These are phyloP conservation scores for Megalonaias nervosa DNA, from an alignment of 1,140 invertebrate genomes.

Conservation along the genomic window DNA sequence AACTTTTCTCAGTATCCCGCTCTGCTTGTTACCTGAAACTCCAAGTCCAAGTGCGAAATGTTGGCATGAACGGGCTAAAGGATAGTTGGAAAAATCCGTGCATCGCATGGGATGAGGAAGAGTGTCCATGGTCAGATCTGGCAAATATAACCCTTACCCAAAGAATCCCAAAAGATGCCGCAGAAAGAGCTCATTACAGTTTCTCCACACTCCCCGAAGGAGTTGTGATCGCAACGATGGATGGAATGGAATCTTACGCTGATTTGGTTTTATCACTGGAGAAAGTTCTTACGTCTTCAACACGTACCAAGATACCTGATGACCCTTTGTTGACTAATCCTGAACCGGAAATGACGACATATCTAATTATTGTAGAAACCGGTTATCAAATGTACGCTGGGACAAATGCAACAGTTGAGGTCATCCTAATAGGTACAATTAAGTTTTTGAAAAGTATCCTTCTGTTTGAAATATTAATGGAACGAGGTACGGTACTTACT, in stretches of 20 bases:
- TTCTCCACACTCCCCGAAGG: conserved; percentile 14
- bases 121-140: conserved; percentile 27
- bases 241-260: conserved; percentile 12
- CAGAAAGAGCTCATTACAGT: conserved; percentile 25
- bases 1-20: conserved; percentile 10
- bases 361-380: conserved; percentile 23
- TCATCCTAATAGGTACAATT: conserved; percentile 20
- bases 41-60: conserved; percentile 23
- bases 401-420: conserved; percentile 29
- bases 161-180: conserved; percentile 13
- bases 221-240: conserved; percentile 1
- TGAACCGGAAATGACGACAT: conserved; percentile 18
- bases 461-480: no score
- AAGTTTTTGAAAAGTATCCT: not conserved
- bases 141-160: conserved; percentile 14
- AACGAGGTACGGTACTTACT: no score
- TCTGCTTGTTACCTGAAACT: conserved; percentile 15
- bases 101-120: conserved; percentile 20
- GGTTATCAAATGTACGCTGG: conserved; percentile 31
- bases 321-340: not conserved
- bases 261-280: conserved; percentile 19
- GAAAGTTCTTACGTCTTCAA: conserved; percentile 27
- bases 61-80: not conserved
- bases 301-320: conserved; percentile 18
- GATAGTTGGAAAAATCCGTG: conserved; percentile 3